These are phyloP conservation scores for Petromus typicus DNA, from an alignment of 2,113 vertebrate genomes.

Conservation along the genomic window DNA sequence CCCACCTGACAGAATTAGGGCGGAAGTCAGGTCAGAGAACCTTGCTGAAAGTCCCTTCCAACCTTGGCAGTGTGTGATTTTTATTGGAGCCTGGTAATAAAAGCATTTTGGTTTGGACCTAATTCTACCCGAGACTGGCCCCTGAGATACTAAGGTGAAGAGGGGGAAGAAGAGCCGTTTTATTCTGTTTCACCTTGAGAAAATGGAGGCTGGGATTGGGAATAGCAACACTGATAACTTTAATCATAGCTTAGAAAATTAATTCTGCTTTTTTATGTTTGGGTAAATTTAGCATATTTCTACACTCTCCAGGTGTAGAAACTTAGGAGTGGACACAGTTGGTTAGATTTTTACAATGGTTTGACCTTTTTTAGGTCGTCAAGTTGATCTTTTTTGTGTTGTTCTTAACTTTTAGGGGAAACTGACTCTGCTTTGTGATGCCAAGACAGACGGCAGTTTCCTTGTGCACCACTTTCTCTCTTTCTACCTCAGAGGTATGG, in stretches of 20 bases:
- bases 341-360: background rate
- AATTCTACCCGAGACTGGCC: background rate
- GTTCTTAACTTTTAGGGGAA: conserved; percentile 86
- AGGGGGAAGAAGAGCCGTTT: background rate
- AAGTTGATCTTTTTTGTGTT: conserved; percentile 48
- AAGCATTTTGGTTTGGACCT: conserved; percentile 10
- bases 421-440: conserved; percentile 91
- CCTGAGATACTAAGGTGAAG: background rate
- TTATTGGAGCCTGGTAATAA: background rate
- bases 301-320: background rate
- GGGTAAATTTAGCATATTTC: background rate
- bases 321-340: background rate
- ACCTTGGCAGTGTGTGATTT: background rate
- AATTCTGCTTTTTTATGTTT: background rate
- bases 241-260: background rate
- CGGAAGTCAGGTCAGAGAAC: background rate
- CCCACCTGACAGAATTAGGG: background rate
- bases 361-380: background rate
- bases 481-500: conserved; percentile 94
- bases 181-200: conserved; percentile 9
- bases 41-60: background rate
- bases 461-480: conserved; percentile 96
- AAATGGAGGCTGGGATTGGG: background rate
- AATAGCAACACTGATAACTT: background rate
- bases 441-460: conserved; percentile 93